Evolutionary conservation across 2,888 invertebrate species (phyloP).

Genomic region (Drosophila pseudotalamancana): DNA sequence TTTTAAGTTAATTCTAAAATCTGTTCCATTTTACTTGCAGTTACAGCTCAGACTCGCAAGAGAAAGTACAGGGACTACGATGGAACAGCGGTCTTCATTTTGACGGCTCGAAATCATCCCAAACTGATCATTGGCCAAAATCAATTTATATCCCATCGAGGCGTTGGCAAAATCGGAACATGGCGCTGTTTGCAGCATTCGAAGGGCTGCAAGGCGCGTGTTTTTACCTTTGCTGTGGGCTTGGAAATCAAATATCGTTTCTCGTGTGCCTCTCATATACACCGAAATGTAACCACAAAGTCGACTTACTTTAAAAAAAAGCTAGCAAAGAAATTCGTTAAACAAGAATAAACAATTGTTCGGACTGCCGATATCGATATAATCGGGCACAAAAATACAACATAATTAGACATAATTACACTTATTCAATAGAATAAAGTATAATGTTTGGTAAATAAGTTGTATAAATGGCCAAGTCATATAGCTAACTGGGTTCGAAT

Average conservation of each 20-base stretch:
- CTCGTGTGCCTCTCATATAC: constrained; percentile 60
- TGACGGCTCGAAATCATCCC: constrained; percentile 30
- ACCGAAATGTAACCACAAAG: constrained; percentile 19
- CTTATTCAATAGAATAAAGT: too few relatives aligned
- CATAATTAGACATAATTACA: too few relatives aligned
- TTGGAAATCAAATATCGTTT: constrained; percentile 65
- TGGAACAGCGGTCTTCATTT: constrained; percentile 42
- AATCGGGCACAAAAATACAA: too few relatives aligned
- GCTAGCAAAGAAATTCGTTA: not conserved
- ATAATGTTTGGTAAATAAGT: too few relatives aligned
- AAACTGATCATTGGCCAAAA: constrained; percentile 51
- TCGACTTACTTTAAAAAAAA: not conserved
- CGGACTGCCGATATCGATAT: too few relatives aligned
- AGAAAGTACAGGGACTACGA: constrained; percentile 29
- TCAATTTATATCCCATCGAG: constrained; percentile 47
- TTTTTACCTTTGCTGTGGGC: constrained; percentile 50
- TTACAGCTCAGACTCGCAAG: not conserved
- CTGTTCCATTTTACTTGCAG: constrained; percentile 30
- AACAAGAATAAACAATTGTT: not conserved
- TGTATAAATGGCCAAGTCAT: too few relatives aligned
- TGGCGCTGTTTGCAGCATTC: constrained; percentile 66
- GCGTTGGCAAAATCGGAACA: constrained; percentile 39
- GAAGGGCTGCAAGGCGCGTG: constrained; percentile 61
- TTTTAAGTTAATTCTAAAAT: not conserved
- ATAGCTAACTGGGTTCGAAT: too few relatives aligned